A percentile compares a stretch with the other conserved stretches of the same genome.
Conservation (phyloP, 2,113 vertebrate genomes). For the Trochalopteron elliotii region DNA sequence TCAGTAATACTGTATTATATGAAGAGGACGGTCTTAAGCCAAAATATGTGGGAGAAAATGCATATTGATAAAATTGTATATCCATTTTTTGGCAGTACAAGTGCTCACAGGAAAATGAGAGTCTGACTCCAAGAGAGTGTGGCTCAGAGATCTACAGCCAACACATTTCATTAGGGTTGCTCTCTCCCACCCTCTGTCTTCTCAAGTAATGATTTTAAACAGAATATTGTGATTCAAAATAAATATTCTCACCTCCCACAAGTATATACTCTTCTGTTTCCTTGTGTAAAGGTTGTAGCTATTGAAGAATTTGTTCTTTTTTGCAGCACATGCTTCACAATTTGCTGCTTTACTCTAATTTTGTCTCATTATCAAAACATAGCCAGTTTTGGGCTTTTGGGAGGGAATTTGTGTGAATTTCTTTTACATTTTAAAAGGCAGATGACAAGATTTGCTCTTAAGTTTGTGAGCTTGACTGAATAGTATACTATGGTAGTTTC, state of each 20-base stretch:
- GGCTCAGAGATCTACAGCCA: background rate
- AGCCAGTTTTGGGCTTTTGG: background rate
- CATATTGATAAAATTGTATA: background rate
- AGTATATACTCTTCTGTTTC: background rate
- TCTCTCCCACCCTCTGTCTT: background rate
- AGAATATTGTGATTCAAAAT: slow-evolving; percentile 1
- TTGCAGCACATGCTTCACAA: background rate
- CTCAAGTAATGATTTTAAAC: slow-evolving; percentile 5
- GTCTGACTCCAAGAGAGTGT: background rate
- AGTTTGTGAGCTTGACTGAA: background rate
- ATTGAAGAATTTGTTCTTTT: slow-evolving; percentile 11
- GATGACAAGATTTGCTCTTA: background rate
- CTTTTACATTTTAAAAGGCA: background rate
- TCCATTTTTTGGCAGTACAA: background rate
- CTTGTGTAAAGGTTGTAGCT: background rate
- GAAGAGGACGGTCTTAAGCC: background rate
- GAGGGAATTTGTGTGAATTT: background rate
- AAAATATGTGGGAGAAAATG: background rate
- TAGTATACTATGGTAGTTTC: background rate
- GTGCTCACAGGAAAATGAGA: background rate
- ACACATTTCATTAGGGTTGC: background rate
- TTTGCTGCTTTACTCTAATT: background rate
- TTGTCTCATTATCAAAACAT: background rate
- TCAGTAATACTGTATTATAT: background rate
- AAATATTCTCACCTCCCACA: slow-evolving; percentile 30